Conservation (phyloP, 2,797 vertebrate species). For the Sebastes matsubarae region DNA sequence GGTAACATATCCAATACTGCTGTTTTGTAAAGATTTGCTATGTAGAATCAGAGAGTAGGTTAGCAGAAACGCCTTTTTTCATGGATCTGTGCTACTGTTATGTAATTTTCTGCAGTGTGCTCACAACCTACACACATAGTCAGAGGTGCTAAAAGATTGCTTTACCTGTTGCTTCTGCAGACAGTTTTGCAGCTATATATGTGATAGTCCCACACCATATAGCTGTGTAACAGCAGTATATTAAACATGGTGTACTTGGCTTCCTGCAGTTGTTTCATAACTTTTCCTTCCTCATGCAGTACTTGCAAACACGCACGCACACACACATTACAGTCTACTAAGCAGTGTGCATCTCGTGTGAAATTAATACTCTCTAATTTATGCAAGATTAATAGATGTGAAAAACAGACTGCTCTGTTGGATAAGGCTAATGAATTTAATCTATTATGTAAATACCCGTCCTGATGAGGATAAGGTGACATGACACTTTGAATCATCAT, state of each 20-base stretch:
- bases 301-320: not conserved
- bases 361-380: slow-evolving; percentile 50
- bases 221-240: not conserved
- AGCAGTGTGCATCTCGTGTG: slow-evolving; percentile 38
- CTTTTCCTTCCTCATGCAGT: not conserved
- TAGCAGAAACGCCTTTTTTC: slow-evolving; percentile 19
- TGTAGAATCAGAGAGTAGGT: not conserved
- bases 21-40: not conserved
- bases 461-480: slow-evolving; percentile 19
- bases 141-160: slow-evolving; percentile 33
- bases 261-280: slow-evolving; percentile 11
- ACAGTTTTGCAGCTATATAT: slow-evolving; percentile 3
- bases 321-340: not conserved
- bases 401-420: slow-evolving; percentile 37
- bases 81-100: slow-evolving; percentile 42
- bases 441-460: slow-evolving; percentile 49
- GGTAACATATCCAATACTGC: not conserved
- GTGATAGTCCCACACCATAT: not conserved
- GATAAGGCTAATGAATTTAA: slow-evolving; percentile 52
- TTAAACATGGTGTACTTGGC: not conserved
- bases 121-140: slow-evolving; percentile 56
- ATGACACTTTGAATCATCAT: slow-evolving; percentile 27
- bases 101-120: slow-evolving; percentile 58
- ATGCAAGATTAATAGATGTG: slow-evolving; percentile 50
- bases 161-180: slow-evolving; percentile 49